Conservation (phyloP, 1,140 invertebrate genomes). For the Camponotus vicinus region DNA sequence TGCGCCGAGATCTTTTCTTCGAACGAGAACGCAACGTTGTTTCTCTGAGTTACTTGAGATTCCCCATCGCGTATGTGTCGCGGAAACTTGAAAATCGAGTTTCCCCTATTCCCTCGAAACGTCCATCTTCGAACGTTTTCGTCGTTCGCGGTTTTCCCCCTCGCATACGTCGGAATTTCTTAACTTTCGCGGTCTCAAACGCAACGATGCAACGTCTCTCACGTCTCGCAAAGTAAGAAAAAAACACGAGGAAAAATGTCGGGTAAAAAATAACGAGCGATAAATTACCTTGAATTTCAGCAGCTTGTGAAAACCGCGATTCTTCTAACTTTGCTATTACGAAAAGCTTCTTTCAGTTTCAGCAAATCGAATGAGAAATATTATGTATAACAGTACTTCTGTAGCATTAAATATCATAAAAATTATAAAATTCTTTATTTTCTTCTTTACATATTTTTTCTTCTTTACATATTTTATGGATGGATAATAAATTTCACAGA, state of each 20-base stretch:
- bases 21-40: conserved; percentile 57
- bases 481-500: not conserved
- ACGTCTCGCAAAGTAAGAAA: not conserved
- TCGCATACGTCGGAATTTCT: conserved; percentile 31
- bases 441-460: too few species aligned
- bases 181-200: conserved; percentile 1
- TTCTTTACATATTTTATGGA: too few species aligned
- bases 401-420: not conserved
- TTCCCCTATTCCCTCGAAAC: conserved; percentile 22
- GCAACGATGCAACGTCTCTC: conserved; percentile 8
- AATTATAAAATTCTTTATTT: not conserved
- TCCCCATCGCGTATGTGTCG: conserved; percentile 33
- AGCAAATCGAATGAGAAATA: not conserved
- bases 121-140: conserved; percentile 27
- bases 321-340: not conserved
- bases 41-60: conserved; percentile 58
- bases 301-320: not conserved
- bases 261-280: not conserved
- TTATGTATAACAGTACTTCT: not conserved
- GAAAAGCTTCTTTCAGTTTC: not conserved
- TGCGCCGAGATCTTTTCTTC: conserved; percentile 12
- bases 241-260: not conserved
- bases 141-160: conserved; percentile 13
- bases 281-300: conserved; percentile 16
- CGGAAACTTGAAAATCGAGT: conserved; percentile 67